A percentile compares a stretch with the other conserved stretches of the same genome.
Evolutionary conservation across 2,797 vertebrate species (phyloP).

Genomic region (Percopsis omiscomaycus): DNA sequence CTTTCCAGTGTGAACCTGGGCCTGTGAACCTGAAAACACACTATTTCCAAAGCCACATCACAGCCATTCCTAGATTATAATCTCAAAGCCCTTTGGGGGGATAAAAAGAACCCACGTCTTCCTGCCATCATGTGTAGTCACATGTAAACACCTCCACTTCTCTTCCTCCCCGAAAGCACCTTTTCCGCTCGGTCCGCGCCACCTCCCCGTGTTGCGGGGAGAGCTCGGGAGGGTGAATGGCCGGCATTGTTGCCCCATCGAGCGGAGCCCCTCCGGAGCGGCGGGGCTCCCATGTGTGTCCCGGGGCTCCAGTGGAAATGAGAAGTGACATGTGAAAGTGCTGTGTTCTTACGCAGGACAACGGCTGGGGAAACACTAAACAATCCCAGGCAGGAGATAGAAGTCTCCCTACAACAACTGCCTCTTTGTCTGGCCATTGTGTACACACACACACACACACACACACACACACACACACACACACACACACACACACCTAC

Average conservation of each 20-base stretch:
- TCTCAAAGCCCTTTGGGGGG: slow-evolving; percentile 50
- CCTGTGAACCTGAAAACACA: slow-evolving; percentile 58
- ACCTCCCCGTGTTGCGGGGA: not conserved
- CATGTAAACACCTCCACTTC: slow-evolving; percentile 37
- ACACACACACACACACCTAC: slow-evolving; percentile 5
- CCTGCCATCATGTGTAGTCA: slow-evolving; percentile 60
- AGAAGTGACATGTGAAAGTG: slow-evolving; percentile 77
- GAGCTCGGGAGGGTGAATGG: not conserved
- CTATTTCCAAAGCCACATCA: slow-evolving; percentile 58
- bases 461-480: slow-evolving; percentile 20
- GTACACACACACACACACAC: slow-evolving; percentile 21
- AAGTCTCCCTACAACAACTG: slow-evolving; percentile 50
- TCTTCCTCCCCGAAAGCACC: slow-evolving; percentile 7
- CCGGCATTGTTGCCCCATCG: slow-evolving; percentile 56
- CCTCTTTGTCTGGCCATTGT: slow-evolving; percentile 52
- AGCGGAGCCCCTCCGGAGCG: slow-evolving; percentile 33
- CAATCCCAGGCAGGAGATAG: slow-evolving; percentile 61
- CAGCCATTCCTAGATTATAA: slow-evolving; percentile 59
- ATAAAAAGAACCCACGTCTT: slow-evolving; percentile 48
- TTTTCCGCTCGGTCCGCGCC: slow-evolving; percentile 26
- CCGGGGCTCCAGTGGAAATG: slow-evolving; percentile 61
- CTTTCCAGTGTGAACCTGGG: slow-evolving; percentile 3
- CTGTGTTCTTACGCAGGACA: slow-evolving; percentile 69
- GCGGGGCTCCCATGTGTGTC: slow-evolving; percentile 33
- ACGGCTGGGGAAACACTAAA: slow-evolving; percentile 61